Base-by-base conservation (phyloP, 2,113 vertebrate genomes). In the Hassar affinis region DNA sequence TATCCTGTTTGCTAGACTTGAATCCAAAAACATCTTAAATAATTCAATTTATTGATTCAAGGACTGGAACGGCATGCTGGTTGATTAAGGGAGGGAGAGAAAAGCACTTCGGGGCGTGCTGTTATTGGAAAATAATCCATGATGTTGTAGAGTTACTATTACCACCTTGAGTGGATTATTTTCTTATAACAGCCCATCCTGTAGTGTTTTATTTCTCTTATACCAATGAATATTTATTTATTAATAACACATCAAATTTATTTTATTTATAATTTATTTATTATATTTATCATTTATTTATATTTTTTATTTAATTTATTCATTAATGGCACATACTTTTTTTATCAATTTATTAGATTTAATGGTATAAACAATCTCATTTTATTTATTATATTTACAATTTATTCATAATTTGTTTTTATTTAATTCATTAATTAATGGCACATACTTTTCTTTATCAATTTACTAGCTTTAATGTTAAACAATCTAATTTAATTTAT, bases 21-120 rank as follows among this genome's bases (percentile, higher is more conserved):
- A 74, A 75, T 75, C 49, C 9, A 75, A 11, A 75, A 75, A 18
- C 0, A 2, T 75, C 14, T 7, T 52, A 52, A 17, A 27, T 27
- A 49, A 75, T 75, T 75, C n/a, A 45, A 42, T 47, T 47, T 71
- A 45, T 71, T 71, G 38, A 47, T 71, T 71, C 22, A 71, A 45
- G 38, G 68, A 47, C 11, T 47, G 42, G 38, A 45, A 71, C 66
- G 0, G 38, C 20, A 69, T 22, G 35, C 35, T 69, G 66, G 8
- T 15, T 47, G 68, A 71, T 71, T 71, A 71, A 71, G 20, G 12
- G 68, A 25, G 38, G 38, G 49, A 51, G 45, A 11, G n/a, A 12
- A 45, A 71, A 45, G n/a, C 9, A 22, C 66, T 69, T 38, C 17
- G 3, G 64, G 64, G 64, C 64, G 4, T 68, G 64, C 38, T 42